These are phyloP conservation scores for Rhinoraja longicauda DNA, from an alignment of 2,797 vertebrate species.

Conservation along the genomic window DNA sequence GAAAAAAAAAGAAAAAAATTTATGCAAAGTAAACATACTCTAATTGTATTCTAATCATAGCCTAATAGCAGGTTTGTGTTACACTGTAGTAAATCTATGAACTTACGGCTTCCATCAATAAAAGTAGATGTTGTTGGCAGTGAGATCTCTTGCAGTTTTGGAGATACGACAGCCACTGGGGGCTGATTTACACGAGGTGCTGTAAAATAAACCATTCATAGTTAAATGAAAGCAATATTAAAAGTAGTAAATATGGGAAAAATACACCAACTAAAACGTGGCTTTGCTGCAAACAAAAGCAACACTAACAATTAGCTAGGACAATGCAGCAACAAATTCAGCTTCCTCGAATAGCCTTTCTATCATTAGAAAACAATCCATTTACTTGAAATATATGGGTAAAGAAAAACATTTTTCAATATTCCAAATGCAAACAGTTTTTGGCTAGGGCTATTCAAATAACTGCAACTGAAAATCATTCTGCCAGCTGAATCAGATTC, in stretches of 20 bases:
- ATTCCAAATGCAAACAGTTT: not conserved
- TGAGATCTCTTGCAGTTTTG: conserved; percentile 86
- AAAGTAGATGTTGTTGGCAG: conserved; percentile 90
- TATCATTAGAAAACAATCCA: not conserved
- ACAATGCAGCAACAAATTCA: not conserved
- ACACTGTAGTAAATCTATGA: not conserved
- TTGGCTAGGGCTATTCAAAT: not conserved
- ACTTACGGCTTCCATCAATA: conserved; percentile 97
- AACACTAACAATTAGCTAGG: not conserved
- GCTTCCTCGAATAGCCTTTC: not conserved
- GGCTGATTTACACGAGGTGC: conserved; percentile 87
- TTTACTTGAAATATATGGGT: no score
- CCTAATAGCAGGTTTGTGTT: not conserved
- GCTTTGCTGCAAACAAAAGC: not conserved
- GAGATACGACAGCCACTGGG: conserved; percentile 87
- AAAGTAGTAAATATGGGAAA: conserved; percentile 33
- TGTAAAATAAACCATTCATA: conserved; percentile 48
- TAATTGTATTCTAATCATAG: not conserved
- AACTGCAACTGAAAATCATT: not conserved
- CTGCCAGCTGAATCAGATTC: no score
- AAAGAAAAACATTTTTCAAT: not conserved
- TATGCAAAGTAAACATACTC: not conserved
- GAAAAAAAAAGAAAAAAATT: no score
- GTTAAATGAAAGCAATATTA: not conserved
- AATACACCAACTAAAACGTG: not conserved